Evolutionary conservation across 2,797 vertebrate genomes (phyloP).

Genomic region (Sitta carolinensis): DNA sequence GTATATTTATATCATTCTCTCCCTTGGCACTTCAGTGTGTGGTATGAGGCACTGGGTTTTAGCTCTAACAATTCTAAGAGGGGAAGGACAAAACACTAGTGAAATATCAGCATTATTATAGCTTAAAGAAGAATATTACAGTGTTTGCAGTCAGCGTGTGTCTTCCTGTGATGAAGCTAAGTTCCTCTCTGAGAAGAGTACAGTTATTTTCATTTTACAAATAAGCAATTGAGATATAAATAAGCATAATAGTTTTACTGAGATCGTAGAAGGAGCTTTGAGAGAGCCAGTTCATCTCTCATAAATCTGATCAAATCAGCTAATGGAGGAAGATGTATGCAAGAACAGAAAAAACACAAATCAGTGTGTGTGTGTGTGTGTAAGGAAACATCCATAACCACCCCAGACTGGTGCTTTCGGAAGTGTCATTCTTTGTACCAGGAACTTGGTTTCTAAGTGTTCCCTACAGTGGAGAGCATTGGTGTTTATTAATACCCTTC

Average conservation of each 20-base stretch:
- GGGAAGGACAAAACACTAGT: not conserved
- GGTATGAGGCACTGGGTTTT: not conserved
- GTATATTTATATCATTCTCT: constrained; percentile 25
- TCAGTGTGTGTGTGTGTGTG: not conserved
- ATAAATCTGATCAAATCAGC: not conserved
- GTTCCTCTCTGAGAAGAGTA: not conserved
- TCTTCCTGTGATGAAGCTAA: not conserved
- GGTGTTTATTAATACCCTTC: not conserved
- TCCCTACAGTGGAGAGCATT: not conserved
- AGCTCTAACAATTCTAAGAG: not conserved
- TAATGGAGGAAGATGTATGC: not conserved
- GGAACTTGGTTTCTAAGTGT: not conserved
- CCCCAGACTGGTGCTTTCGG: not conserved
- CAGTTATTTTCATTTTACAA: constrained; percentile 21
- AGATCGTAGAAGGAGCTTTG: not conserved
- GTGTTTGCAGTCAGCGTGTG: not conserved
- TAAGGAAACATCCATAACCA: not conserved
- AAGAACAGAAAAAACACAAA: not conserved
- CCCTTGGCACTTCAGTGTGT: constrained; percentile 11
- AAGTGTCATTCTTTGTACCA: not conserved
- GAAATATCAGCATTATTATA: constrained; percentile 32
- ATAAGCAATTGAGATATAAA: constrained; percentile 13
- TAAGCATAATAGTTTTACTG: not conserved
- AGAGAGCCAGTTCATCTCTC: not conserved
- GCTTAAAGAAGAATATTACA: constrained; percentile 14